phyloP scores from a whole-genome alignment of 2,113 vertebrate species.

The rat (Rattus norvegicus) region GRCr8 NC_086019.1:127561501-127562000 shows the following conservation, averaged over 20 bases:
- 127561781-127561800: too few relatives aligned
- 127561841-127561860: neutral
- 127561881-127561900: neutral
- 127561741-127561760: neutral
- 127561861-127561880: neutral
- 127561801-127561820: neutral
- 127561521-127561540: too few relatives aligned
- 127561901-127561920: neutral
- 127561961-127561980: neutral
- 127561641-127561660: too few relatives aligned
- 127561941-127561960: neutral
- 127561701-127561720: neutral
- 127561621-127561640: too few relatives aligned
- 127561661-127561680: neutral
- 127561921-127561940: neutral
- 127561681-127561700: neutral
- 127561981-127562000: neutral
- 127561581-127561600: too few relatives aligned
- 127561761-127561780: too few relatives aligned
- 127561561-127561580: too few relatives aligned
- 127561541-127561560: too few relatives aligned
- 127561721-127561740: neutral
- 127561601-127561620: too few relatives aligned
- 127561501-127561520: too few relatives aligned
- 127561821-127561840: neutral